Base-by-base conservation (phyloP, 2,113 vertebrate genomes). In the Morone chrysops region DNA sequence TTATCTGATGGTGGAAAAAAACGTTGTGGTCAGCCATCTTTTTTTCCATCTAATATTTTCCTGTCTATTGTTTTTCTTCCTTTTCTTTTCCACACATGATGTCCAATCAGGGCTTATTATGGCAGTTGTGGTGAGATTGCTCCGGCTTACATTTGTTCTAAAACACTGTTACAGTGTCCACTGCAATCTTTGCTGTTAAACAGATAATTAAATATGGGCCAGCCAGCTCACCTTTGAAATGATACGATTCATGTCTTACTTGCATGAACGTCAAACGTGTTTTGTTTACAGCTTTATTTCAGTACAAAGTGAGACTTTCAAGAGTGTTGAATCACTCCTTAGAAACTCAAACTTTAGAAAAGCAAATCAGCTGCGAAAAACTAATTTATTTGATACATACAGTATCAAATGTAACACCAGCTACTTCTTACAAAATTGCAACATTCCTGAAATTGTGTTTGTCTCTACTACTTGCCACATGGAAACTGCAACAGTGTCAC, bases 1-100 rank as follows among this genome's bases (percentile, higher is more conserved):
- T 65, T 96, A 98, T 97, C 97, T 96, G 96, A 99, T 99, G 90
- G 59, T 31, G 71, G 69, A 65, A 81, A 57, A 25, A 86, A 87
- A 84, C 75, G 75, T 70, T 80, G 84, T 92, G 93, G 94, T 94
- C 93, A 95, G 87, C 79, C 86, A 74, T 89, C 65, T 87, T 82
- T 89, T 85, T 81, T 59, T 8, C 51, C 40, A 2, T 71, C 25
- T 76, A 62, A 47, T 80, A 18, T 70, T 74, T 87, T 68, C 61
- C 40, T 72, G 14, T 53, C 57, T 70, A 75, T 89, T 89, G 80
- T 82, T 81, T 85, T 67, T 70, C 41, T 65, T 82, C 51, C n/a
- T 75, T 74, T 80, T 75, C 60, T 68, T 78, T 48, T 4, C 56
- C 38, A 14, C 47, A 66, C 13, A 71, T 78, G 70, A 40, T 59